phyloP scores from a whole-genome alignment of 1,140 invertebrate species.

The Trachymyrmex cornetzi region DNA sequence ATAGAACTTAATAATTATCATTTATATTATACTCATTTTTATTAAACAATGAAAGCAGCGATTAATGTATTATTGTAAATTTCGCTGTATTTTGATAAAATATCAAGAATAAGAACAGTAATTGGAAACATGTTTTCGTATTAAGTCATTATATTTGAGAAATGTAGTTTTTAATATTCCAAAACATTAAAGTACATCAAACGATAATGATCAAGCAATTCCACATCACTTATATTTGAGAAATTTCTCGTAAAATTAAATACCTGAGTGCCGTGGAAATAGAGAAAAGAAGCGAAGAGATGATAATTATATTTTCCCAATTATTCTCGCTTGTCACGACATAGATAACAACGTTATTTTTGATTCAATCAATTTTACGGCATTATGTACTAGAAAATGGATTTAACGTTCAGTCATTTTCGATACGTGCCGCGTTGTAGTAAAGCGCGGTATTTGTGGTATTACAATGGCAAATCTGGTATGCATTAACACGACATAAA shows the following conservation, averaged over 20 bases:
- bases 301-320: neutral
- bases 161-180: neutral
- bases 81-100: neutral
- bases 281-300: neutral
- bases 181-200: neutral
- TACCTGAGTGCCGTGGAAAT: neutral
- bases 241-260: neutral
- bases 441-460: constrained; percentile 26
- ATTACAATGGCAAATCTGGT: constrained; percentile 35
- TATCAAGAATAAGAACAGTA: neutral
- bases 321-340: neutral
- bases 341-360: neutral
- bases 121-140: neutral
- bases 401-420: constrained; percentile 31
- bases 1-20: neutral
- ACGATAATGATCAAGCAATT: neutral
- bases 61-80: neutral
- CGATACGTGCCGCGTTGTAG: constrained; percentile 1
- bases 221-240: neutral
- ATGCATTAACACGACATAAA: constrained; percentile 33
- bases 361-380: neutral
- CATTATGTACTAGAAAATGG: neutral
- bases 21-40: too few species aligned
- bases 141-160: neutral
- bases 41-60: neutral